Conservation (phyloP, 1,140 invertebrate species). For the Oryzaephilus surinamensis region DNA sequence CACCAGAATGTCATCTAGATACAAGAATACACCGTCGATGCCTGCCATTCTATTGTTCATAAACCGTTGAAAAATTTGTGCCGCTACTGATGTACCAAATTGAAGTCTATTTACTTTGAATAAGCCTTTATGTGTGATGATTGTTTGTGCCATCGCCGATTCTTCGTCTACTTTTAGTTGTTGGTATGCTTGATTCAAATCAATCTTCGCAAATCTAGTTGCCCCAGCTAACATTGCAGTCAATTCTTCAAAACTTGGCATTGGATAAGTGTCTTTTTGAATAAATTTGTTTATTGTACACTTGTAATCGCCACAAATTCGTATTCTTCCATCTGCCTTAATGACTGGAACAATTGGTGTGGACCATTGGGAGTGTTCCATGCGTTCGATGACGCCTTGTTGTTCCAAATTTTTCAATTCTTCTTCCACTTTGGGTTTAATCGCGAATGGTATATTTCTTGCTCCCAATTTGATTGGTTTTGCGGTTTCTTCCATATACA, state of each 20-base stretch:
- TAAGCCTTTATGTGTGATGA: constrained; percentile 12
- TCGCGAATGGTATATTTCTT: no score
- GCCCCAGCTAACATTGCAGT: constrained; percentile 27
- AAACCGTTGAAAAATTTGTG: constrained; percentile 32
- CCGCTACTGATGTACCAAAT: constrained; percentile 15
- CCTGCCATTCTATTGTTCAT: constrained; percentile 29
- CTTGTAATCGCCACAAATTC: constrained; percentile 34
- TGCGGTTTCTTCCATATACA: no score
- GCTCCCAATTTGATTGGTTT: no score
- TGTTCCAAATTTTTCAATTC: no score
- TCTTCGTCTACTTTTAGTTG: constrained; percentile 13
- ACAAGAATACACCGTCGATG: constrained; percentile 23
- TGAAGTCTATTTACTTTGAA: constrained; percentile 12
- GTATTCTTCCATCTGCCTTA: constrained; percentile 30
- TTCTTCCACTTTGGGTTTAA: no score
- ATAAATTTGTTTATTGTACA: constrained; percentile 28
- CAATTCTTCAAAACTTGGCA: constrained; percentile 30
- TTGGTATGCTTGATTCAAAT: constrained; percentile 15
- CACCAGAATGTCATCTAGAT: constrained; percentile 33
- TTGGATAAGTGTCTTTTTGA: constrained; percentile 20
- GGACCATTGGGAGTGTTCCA: constrained; percentile 27
- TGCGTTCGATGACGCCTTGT: constrained; percentile 3
- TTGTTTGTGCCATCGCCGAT: constrained; percentile 8
- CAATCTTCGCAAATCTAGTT: constrained; percentile 13
- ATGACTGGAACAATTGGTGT: constrained; percentile 34